These are phyloP conservation scores for Atrichornis clamosus DNA, from an alignment of 2,113 vertebrate genomes.

Conservation along the genomic window DNA sequence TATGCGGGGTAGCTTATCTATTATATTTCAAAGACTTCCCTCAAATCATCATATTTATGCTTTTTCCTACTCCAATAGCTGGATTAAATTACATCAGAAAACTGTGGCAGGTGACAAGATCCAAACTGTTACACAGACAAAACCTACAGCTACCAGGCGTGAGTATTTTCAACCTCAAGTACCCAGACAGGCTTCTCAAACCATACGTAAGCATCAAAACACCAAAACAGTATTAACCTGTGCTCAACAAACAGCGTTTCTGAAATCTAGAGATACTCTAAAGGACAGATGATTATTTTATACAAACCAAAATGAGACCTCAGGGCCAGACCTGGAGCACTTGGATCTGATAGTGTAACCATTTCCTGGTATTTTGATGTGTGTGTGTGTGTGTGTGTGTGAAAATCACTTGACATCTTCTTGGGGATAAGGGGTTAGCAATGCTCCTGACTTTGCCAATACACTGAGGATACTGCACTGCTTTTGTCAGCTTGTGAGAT, in stretches of 20 bases:
- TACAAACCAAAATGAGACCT: background rate
- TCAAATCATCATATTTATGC: background rate
- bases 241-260: background rate
- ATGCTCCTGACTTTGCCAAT: background rate
- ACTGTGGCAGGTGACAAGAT: background rate
- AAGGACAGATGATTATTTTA: background rate
- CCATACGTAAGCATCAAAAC: background rate
- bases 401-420: background rate
- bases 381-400: rapidly evolving
- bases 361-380: background rate
- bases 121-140: background rate
- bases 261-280: background rate
- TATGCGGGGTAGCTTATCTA: background rate
- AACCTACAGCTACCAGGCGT: background rate
- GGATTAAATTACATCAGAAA: background rate
- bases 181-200: background rate
- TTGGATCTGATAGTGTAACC: background rate
- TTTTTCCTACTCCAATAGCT: background rate
- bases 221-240: background rate
- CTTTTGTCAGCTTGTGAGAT: background rate
- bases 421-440: background rate
- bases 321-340: background rate
- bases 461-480: background rate
- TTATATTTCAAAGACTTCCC: background rate
- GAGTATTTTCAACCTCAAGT: background rate